Percentiles rank a stretch among this genome's conserved stretches.
phyloP scores from a whole-genome alignment of 2,113 vertebrate species.

The Pachyramphus minor region DNA sequence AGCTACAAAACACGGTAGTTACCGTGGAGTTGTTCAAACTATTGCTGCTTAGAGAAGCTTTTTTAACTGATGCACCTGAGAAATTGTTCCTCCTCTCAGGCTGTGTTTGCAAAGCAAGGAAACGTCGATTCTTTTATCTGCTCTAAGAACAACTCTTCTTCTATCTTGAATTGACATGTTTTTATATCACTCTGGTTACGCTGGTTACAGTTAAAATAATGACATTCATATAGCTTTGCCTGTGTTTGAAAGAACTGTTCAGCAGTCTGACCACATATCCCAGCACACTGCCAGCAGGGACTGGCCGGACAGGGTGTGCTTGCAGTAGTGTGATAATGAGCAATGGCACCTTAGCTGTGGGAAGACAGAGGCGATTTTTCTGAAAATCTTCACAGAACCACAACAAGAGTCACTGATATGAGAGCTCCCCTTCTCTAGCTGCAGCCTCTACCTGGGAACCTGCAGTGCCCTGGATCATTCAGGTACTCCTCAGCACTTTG shows the following conservation, averaged over 20 bases:
- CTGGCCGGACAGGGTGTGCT: not conserved
- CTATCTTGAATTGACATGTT: not conserved
- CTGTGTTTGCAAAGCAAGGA: not conserved
- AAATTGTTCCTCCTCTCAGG: not conserved
- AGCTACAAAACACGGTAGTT: not conserved
- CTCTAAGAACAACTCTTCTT: not conserved
- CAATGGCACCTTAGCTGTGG: not conserved
- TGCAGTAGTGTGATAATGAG: fast-evolving
- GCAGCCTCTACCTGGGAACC: not conserved
- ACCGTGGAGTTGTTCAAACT: not conserved
- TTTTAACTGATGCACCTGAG: not conserved
- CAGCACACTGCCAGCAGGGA: not conserved
- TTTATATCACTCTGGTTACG: not conserved
- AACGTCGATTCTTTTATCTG: not conserved
- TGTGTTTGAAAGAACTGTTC: not conserved
- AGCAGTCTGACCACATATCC: not conserved
- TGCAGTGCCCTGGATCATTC: not conserved
- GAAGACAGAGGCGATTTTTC: not conserved
- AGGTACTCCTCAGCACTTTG: not conserved
- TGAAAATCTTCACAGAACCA: fast-evolving
- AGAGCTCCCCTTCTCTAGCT: not conserved
- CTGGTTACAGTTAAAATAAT: not conserved
- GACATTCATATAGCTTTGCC: not conserved
- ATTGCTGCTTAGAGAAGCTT: not conserved
- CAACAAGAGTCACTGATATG: not conserved